Conservation (phyloP, 2,888 invertebrate species). For the Odontomyia ornata region DNA sequence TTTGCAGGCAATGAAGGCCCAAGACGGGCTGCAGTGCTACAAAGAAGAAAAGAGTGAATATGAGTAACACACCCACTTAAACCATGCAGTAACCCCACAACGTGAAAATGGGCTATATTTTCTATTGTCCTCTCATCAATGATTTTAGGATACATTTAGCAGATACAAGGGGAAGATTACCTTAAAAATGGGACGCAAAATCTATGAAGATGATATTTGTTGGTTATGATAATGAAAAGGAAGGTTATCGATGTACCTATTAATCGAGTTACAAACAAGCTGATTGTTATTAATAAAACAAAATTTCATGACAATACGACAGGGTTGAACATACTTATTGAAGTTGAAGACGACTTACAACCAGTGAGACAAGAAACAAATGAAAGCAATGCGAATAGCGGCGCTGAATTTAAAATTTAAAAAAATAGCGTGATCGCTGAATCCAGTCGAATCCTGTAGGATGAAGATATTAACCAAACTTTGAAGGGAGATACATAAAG, state of each 20-base stretch:
- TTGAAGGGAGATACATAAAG: background rate
- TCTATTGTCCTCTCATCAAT: no score
- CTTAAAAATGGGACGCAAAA: constrained; percentile 28
- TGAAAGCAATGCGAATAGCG: background rate
- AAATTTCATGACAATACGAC: constrained; percentile 42
- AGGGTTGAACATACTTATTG: background rate
- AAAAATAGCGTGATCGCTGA: no score
- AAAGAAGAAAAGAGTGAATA: no score
- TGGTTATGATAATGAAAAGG: constrained; percentile 41
- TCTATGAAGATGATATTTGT: constrained; percentile 41
- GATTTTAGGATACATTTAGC: no score
- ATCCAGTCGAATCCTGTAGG: background rate
- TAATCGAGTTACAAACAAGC: constrained; percentile 31
- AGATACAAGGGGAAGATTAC: no score
- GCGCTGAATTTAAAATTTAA: background rate
- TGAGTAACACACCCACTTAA: no score
- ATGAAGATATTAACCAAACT: background rate
- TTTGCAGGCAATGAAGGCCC: no score
- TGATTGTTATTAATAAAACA: constrained; percentile 39
- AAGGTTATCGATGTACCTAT: constrained; percentile 47
- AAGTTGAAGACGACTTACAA: background rate
- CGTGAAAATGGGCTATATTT: no score
- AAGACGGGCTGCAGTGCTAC: no score
- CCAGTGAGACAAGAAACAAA: background rate
- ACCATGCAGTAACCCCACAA: no score